Conservation (phyloP, 2,888 invertebrate species). For the Lomographa bimaculata region DNA sequence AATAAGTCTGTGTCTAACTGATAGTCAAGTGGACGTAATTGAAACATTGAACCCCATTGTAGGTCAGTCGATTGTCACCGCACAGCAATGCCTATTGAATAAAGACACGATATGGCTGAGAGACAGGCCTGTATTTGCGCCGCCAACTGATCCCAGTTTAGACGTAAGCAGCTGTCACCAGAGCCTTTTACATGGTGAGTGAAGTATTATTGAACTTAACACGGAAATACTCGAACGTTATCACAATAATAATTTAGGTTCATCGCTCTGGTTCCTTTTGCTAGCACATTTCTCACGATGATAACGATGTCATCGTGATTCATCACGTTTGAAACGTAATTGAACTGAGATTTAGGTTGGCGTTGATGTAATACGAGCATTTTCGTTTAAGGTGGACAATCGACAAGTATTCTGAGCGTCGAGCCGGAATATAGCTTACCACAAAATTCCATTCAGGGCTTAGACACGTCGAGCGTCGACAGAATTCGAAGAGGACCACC, state of each 20-base stretch:
- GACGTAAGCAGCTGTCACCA: constrained; percentile 75
- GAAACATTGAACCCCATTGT: constrained; percentile 62
- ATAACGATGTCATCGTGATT: constrained; percentile 20
- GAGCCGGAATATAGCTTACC: constrained; percentile 78
- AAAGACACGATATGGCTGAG: constrained; percentile 79
- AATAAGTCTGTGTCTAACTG: constrained; percentile 15
- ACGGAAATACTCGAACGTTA: constrained; percentile 20
- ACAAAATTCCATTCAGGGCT: constrained; percentile 75
- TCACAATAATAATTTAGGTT: constrained; percentile 22
- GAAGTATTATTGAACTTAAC: constrained; percentile 15
- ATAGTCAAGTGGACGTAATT: constrained; percentile 47
- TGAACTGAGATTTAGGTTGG: constrained; percentile 10
- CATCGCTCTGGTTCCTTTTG: constrained; percentile 31
- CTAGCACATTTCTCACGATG: constrained; percentile 49
- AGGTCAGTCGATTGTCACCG: constrained; percentile 80
- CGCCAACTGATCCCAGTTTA: constrained; percentile 62
- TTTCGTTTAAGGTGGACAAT: constrained; percentile 65
- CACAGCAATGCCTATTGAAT: constrained; percentile 78
- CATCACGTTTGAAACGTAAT: constrained; percentile 10
- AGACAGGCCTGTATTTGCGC: constrained; percentile 71
- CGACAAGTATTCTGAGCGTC: constrained; percentile 71
- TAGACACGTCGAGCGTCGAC: constrained; percentile 73
- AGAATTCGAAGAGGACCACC: constrained; percentile 72
- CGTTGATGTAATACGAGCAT: neutral
- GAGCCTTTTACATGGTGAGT: constrained; percentile 73